Base-by-base conservation (phyloP, 2,888 invertebrate species). In the Deroplatys truncata region DNA sequence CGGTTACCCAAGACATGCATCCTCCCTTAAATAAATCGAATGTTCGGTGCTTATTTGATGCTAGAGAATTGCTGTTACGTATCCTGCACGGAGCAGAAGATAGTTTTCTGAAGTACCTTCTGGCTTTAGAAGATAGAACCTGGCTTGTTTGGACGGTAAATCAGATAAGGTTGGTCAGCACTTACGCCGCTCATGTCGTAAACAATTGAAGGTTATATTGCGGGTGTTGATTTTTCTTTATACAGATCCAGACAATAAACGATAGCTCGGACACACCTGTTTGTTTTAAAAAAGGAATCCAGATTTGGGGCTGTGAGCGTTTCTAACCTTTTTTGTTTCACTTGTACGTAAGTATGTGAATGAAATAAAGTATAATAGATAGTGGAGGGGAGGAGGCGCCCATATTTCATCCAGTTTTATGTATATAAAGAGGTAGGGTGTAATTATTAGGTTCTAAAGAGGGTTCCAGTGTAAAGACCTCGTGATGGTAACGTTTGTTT, bases 191-290 rank as follows among this genome's bases (percentile, higher is more conserved):
- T 56, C 43, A 35, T 87, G 82, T 82, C 15, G 20, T 87, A n/a
- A 35, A 15, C 15, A 87, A 82, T 82, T 83, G 25, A 35, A 82
- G 82, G 82, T 29, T 82, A 83, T 28, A 83, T 28, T 88, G 84
- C 88, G 56, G 56, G 82, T 88, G 86, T 49, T 85, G 87, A 49
- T 43, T 84, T 84, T 84, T 15, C 16, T 88, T 85, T 84, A 88
- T 88, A 90, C 90, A 56, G 85, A 89, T 86, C 86, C 43, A 89
- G 88, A 85, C 88, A 88, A 90, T 90, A 88, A 90, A 86, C 90
- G 90, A 88, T 90, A 29, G 84, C 28, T 31, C 85, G 88, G 90
- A 89, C 89, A 90, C 90, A 90, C 90, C 90, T 90, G 90, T 90
- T 90, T 90, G 90, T 90, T 90, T 89, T 90, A 86, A 84, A 88